Percentiles rank a stretch among this genome's conserved stretches.
Evolutionary conservation across 2,113 vertebrate species (phyloP).

Genomic region (Equus przewalskii): DNA sequence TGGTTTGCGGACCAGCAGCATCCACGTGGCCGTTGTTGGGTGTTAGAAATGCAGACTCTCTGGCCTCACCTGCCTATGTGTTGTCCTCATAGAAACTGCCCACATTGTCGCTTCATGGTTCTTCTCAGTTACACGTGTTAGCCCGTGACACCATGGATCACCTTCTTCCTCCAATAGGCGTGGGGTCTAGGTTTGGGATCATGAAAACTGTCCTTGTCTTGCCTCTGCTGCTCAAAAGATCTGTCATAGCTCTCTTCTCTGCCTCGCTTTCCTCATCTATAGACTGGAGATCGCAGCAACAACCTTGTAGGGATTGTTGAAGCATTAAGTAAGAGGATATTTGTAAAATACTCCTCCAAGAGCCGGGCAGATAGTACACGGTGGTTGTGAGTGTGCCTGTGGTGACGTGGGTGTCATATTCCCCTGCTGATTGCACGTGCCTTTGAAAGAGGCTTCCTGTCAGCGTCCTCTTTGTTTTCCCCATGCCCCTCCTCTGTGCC

Average conservation of each 20-base stretch:
- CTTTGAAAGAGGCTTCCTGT: background rate
- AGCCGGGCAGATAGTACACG: background rate
- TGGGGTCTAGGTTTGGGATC: background rate
- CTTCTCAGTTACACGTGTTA: accelerated
- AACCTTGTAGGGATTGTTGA: background rate
- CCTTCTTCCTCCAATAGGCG: background rate
- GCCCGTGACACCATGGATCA: accelerated
- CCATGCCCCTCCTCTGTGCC: background rate
- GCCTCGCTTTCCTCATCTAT: background rate
- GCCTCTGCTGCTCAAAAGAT: no score
- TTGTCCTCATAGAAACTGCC: background rate
- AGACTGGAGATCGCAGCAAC: background rate
- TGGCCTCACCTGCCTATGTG: accelerated
- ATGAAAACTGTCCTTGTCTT: accelerated
- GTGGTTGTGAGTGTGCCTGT: background rate
- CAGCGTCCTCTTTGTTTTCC: no score
- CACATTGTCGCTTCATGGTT: accelerated
- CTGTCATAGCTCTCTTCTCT: no score
- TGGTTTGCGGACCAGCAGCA: background rate
- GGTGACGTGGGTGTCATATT: background rate
- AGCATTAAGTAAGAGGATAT: background rate
- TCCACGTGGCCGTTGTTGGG: background rate
- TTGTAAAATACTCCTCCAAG: background rate
- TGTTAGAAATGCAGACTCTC: background rate
- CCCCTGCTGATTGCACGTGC: background rate